Evolutionary conservation across 2,888 invertebrate genomes (phyloP).

Genomic region (Amiota mariae): DNA sequence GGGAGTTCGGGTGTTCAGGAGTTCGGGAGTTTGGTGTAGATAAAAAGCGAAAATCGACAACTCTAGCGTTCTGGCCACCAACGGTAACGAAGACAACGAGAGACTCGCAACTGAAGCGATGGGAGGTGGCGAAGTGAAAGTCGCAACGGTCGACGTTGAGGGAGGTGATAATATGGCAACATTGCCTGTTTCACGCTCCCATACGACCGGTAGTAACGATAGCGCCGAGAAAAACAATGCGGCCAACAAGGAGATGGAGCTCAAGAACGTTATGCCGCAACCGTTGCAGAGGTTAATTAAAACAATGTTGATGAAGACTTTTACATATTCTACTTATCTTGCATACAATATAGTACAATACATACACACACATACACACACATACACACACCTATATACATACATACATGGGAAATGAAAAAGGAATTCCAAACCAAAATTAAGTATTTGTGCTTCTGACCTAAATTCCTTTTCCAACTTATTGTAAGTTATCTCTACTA

Average conservation of each 20-base stretch:
- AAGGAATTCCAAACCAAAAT: too few species aligned
- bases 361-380: slow-evolving; percentile 10
- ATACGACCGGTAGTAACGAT: slow-evolving; percentile 80
- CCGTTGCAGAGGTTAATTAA: slow-evolving; percentile 85
- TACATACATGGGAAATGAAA: too few species aligned
- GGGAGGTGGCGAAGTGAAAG: slow-evolving; percentile 87
- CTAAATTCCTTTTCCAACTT: too few species aligned
- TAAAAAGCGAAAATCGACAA: not conserved
- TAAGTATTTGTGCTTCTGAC: too few species aligned
- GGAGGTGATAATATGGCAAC: slow-evolving; percentile 92
- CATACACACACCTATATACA: slow-evolving; percentile 28
- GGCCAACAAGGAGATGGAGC: slow-evolving; percentile 89
- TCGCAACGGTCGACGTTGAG: slow-evolving; percentile 91
- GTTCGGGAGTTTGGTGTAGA: too few species aligned
- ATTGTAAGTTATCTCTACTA: too few species aligned
- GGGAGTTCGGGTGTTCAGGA: too few species aligned
- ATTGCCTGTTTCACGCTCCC: slow-evolving; percentile 86
- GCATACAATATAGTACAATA: not conserved
- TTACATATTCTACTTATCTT: not conserved
- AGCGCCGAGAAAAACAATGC: slow-evolving; percentile 88
- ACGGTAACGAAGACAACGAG: slow-evolving; percentile 8
- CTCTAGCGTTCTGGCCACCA: slow-evolving; percentile 22
- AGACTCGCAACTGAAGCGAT: slow-evolving; percentile 65
- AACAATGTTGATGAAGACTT: not conserved
- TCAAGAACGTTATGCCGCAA: slow-evolving; percentile 88